These are phyloP conservation scores for Cynopterus brachyotis DNA, from an alignment of 2,113 vertebrate species.

Conservation along the genomic window DNA sequence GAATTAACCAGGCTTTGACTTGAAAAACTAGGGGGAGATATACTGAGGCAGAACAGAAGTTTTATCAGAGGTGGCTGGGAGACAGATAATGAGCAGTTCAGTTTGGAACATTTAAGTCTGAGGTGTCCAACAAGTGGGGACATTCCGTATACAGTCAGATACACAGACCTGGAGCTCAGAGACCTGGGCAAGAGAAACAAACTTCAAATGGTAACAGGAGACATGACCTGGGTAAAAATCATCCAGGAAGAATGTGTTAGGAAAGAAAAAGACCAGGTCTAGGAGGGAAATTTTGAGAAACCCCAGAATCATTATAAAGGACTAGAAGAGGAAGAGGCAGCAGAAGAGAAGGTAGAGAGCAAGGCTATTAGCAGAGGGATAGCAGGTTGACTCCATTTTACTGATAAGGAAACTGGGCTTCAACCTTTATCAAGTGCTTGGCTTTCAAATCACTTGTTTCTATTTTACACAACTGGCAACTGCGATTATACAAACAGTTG, in stretches of 20 bases:
- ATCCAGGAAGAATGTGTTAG: background rate
- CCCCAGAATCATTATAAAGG: background rate
- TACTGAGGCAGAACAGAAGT: background rate
- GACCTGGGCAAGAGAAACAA: background rate
- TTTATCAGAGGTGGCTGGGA: background rate
- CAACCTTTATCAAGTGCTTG: background rate
- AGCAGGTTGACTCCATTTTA: background rate
- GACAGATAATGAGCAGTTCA: background rate
- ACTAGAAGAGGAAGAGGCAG: background rate
- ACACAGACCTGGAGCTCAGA: background rate
- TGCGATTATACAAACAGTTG: background rate
- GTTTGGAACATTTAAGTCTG: background rate
- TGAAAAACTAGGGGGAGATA: background rate
- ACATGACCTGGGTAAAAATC: background rate
- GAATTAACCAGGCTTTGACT: background rate
- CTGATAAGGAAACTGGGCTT: background rate
- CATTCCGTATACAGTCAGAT: background rate
- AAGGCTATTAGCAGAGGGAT: background rate
- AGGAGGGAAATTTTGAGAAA: background rate
- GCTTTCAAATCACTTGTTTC: background rate
- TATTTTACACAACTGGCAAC: background rate
- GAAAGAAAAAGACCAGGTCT: background rate
- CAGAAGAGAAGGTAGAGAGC: background rate
- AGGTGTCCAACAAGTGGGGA: background rate
- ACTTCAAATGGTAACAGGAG: background rate